These are phyloP conservation scores for Diogma glabrata DNA, from an alignment of 2,888 invertebrate genomes.

Conservation along the genomic window DNA sequence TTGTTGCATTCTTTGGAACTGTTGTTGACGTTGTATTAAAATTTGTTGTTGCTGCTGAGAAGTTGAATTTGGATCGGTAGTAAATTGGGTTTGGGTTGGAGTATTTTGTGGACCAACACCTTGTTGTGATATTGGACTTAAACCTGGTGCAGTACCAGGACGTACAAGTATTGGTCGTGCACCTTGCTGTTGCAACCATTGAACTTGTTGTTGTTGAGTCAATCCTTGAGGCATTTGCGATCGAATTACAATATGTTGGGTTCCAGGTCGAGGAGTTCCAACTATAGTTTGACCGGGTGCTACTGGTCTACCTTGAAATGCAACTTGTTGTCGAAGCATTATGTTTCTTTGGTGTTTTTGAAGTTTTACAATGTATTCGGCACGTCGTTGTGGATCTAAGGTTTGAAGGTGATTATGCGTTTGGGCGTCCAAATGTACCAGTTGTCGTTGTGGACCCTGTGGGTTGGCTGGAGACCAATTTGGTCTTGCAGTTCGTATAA, in stretches of 20 bases:
- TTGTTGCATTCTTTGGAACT: constrained; percentile 26
- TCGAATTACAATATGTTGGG: constrained; percentile 55
- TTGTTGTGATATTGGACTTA: constrained; percentile 30
- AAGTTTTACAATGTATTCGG: constrained; percentile 66
- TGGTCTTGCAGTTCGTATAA: constrained; percentile 23
- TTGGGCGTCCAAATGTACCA: constrained; percentile 71
- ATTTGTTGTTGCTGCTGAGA: constrained; percentile 22
- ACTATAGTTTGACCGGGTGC: constrained; percentile 35
- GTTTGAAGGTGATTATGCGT: constrained; percentile 75
- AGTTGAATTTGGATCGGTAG: constrained; percentile 18
- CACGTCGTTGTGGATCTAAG: constrained; percentile 66
- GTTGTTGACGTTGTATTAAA: constrained; percentile 22
- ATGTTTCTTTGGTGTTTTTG: constrained; percentile 51
- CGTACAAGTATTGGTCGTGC: constrained; percentile 47
- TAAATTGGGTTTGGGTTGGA: constrained; percentile 16
- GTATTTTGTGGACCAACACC: constrained; percentile 9
- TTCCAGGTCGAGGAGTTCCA: constrained; percentile 38
- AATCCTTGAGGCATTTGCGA: constrained; percentile 55
- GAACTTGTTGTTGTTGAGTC: constrained; percentile 50
- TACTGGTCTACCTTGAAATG: constrained; percentile 32
- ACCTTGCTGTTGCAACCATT: constrained; percentile 57
- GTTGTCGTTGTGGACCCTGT: constrained; percentile 44
- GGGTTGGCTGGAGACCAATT: constrained; percentile 26
- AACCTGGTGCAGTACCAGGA: constrained; percentile 30
- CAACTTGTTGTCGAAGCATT: constrained; percentile 42